Conservation (phyloP, 2,888 invertebrate species). For the Ophion slaviceki region DNA sequence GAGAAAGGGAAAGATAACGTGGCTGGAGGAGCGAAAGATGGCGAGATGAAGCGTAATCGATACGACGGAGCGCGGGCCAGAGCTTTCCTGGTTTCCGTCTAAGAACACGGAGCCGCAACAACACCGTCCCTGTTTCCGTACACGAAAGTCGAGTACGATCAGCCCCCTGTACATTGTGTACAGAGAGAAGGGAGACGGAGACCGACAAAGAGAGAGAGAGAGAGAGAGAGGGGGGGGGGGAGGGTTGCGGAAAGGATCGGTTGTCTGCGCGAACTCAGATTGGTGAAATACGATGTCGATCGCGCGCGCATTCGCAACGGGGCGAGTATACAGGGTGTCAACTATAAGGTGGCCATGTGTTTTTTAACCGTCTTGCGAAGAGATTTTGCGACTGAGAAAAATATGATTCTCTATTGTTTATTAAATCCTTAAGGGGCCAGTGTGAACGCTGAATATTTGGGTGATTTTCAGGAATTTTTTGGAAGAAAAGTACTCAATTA, state of each 20-base stretch:
- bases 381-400: not conserved
- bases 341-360: not conserved
- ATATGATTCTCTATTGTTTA: not conserved
- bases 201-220: slow-evolving; percentile 2
- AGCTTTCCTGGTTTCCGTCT: slow-evolving; percentile 54
- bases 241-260: slow-evolving; percentile 2
- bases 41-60: slow-evolving; percentile 61
- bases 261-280: slow-evolving; percentile 48
- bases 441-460: too few species aligned
- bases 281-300: slow-evolving; percentile 64
- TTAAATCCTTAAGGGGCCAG: not conserved
- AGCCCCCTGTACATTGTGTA: not conserved
- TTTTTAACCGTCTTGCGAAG: not conserved
- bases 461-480: too few species aligned
- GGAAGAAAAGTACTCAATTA: too few species aligned
- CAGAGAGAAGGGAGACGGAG: not conserved
- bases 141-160: slow-evolving; percentile 9
- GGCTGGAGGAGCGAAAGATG: slow-evolving; percentile 37
- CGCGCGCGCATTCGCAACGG: slow-evolving; percentile 49
- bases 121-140: slow-evolving; percentile 47
- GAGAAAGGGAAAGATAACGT: slow-evolving; percentile 30
- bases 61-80: slow-evolving; percentile 35
- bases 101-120: slow-evolving; percentile 28
- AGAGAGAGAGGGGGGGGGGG: not conserved
- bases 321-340: slow-evolving; percentile 10